Evolutionary conservation across 2,888 invertebrate species (phyloP).

Genomic region (Melinaea marsaeus): DNA sequence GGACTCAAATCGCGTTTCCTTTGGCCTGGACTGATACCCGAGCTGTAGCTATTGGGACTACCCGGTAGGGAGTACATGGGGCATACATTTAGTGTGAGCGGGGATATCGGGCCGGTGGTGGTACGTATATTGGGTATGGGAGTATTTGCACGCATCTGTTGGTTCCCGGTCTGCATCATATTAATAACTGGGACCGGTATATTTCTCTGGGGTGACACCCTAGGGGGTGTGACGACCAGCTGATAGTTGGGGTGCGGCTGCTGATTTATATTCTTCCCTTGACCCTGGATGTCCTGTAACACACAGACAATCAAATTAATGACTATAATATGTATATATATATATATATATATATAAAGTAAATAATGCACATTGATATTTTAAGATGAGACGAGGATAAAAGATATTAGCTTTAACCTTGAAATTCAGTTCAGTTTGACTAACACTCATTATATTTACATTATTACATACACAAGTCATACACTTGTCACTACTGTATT

Average conservation of each 20-base stretch:
- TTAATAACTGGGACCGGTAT: slow-evolving; percentile 59
- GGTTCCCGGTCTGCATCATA: slow-evolving; percentile 48
- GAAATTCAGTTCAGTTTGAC: slow-evolving; percentile 7
- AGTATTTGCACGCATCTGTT: slow-evolving; percentile 44
- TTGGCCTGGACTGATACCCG: slow-evolving; percentile 61
- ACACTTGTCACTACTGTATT: too few species aligned
- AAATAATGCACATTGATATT: slow-evolving; percentile 45
- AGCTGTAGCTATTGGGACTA: slow-evolving; percentile 62
- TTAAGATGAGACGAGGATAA: slow-evolving; percentile 22
- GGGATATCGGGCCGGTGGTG: slow-evolving; percentile 54
- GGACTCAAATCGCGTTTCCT: slow-evolving; percentile 59
- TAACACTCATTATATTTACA: too few species aligned
- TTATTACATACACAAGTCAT: too few species aligned
- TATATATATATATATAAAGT: slow-evolving; percentile 1
- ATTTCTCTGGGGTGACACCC: slow-evolving; percentile 38
- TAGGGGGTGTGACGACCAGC: slow-evolving; percentile 44
- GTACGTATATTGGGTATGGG: slow-evolving; percentile 37
- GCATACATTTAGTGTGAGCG: slow-evolving; percentile 56
- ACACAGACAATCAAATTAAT: slow-evolving; percentile 26
- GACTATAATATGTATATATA: slow-evolving; percentile 20
- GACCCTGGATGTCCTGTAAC: slow-evolving; percentile 60
- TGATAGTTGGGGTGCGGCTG: slow-evolving; percentile 47
- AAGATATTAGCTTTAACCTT: slow-evolving; percentile 49
- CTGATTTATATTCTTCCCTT: slow-evolving; percentile 37
- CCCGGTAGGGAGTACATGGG: slow-evolving; percentile 62